phyloP scores from a whole-genome alignment of 2,797 vertebrate species.

The Sebastiscus tertius region DNA sequence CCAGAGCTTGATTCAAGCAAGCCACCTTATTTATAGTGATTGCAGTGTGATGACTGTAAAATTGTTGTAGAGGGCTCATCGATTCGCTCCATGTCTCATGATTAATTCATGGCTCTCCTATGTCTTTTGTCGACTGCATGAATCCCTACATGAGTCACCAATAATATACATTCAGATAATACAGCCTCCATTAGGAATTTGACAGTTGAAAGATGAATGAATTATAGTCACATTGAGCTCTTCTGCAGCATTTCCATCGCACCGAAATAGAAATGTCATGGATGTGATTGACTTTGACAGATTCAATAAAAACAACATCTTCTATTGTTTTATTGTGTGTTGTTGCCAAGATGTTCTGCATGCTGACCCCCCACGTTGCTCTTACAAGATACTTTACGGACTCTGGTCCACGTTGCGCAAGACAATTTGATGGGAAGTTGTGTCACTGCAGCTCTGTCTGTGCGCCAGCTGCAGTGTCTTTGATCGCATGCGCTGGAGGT shows the following conservation, averaged over 20 bases:
- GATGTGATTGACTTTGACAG: slow-evolving; percentile 9
- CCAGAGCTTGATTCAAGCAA: slow-evolving; percentile 56
- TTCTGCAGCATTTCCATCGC: background rate
- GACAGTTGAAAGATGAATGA: slow-evolving; percentile 53
- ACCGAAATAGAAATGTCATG: slow-evolving; percentile 1
- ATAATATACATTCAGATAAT: slow-evolving; percentile 52
- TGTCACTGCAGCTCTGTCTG: slow-evolving; percentile 30
- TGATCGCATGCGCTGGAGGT: slow-evolving; percentile 74
- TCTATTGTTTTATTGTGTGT: background rate
- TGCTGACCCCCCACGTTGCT: background rate
- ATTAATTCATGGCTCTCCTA: slow-evolving; percentile 72
- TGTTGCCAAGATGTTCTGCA: background rate
- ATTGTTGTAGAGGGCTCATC: slow-evolving; percentile 57
- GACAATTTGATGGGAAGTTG: slow-evolving; percentile 22
- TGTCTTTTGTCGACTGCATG: slow-evolving; percentile 47
- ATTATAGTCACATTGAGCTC: slow-evolving; percentile 3
- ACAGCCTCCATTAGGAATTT: slow-evolving; percentile 29
- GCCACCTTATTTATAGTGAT: slow-evolving; percentile 75
- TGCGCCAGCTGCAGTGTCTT: slow-evolving; percentile 67
- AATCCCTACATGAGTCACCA: slow-evolving; percentile 70
- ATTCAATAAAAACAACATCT: slow-evolving; percentile 7
- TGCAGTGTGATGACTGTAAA: slow-evolving; percentile 63
- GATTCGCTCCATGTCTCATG: slow-evolving; percentile 67
- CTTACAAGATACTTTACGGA: background rate
- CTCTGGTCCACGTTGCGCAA: background rate